Base-by-base conservation (phyloP, 2,888 invertebrate species). In the Oscheius sp. region DNA sequence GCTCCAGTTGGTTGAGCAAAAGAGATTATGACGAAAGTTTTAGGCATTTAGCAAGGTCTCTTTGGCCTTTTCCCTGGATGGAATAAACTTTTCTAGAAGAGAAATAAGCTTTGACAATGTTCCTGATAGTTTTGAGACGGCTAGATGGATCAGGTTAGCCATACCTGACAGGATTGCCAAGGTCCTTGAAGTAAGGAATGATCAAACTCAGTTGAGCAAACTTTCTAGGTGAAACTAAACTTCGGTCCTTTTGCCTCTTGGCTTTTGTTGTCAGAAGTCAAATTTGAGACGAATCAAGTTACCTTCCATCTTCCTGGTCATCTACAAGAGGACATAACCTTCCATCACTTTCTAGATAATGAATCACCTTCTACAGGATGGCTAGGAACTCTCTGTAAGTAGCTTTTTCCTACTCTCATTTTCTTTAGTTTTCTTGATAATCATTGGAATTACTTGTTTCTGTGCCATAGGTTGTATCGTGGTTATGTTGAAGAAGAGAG, bases 161-260 rank as follows among this genome's bases (percentile, higher is more conserved):
- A 89, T 94, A 36, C 92, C 92, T 84, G 91, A 93, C 84, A 90
- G 92, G 54, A 91, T 94, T 59, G 94, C 92, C 70, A 92, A 92
- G 85, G 88, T 92, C 78, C 90, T 91, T 61, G 90, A 90, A 79
- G 94, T 93, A 86, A 91, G 65, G 6, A 17, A 17, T 30, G n/a
- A 5, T 24, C 6, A 2, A 8, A 8, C 14, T 0, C 28, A 26
- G 12, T 36, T 17, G 17, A n/a, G 24, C 14, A 66, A 12, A 17
- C 2, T 2, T n/a, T 70, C 26, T 57, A 77, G 54, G 54, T 82
- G 30, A 66, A 75, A 44, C 50, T 83, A n/a, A 67, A 70, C 47
- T 77, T 81, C 54, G 77, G 66, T 6, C 54, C 44, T 1, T 64
- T 49, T 6, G 65, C 83, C 1, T 77, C 80, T 17, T 83, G 80